Conservation (phyloP, 2,113 vertebrate genomes). For the zebrafish (Danio rerio) region GRCz12tu NC_133177.1:8871501-8872000, state of each 20-base stretch:
- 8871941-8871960: neutral
- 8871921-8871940: neutral
- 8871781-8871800: neutral
- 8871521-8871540: neutral
- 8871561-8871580: too few relatives aligned
- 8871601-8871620: too few relatives aligned
- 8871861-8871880: neutral
- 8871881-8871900: neutral
- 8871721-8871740: neutral
- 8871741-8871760: too few relatives aligned
- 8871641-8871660: too few relatives aligned
- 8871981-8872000: too few relatives aligned
- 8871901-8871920: neutral
- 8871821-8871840: neutral
- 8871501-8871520: conserved; percentile 7
- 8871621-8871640: too few relatives aligned
- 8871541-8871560: neutral
- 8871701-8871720: too few relatives aligned
- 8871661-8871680: too few relatives aligned
- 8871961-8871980: neutral
- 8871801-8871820: neutral
- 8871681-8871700: too few relatives aligned
- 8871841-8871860: neutral
- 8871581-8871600: too few relatives aligned
- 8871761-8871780: neutral